These are phyloP conservation scores for Poicephalus meyeri DNA, from an alignment of 2,113 vertebrate species.

Conservation along the genomic window DNA sequence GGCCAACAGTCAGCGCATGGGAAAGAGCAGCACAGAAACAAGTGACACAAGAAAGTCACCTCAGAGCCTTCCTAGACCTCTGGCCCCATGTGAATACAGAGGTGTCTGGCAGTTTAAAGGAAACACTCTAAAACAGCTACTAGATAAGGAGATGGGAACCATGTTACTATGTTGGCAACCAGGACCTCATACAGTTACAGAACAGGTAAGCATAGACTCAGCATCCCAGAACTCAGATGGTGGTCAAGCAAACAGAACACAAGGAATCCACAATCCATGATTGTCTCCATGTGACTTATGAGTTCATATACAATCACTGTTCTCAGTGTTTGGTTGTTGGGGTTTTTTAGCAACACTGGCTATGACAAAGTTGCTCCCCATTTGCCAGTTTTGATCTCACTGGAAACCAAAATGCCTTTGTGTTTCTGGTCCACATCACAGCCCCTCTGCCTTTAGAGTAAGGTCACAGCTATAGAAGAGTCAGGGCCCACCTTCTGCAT, in stretches of 20 bases:
- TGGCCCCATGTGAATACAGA: not conserved
- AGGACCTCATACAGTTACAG: not conserved
- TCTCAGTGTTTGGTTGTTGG: not conserved
- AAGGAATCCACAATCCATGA: not conserved
- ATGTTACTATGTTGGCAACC: not conserved
- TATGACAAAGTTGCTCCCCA: not conserved
- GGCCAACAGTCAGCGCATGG: no score
- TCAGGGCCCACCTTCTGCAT: slow-evolving; percentile 90
- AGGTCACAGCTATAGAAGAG: fast-evolving
- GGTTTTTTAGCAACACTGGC: not conserved
- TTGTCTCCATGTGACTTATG: not conserved
- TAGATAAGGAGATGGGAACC: not conserved
- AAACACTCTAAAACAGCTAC: not conserved
- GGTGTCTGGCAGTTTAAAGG: not conserved
- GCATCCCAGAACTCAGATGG: not conserved
- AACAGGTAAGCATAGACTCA: not conserved
- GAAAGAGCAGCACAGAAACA: not conserved
- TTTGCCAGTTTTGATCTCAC: not conserved
- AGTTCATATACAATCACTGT: not conserved
- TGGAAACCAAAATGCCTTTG: not conserved
- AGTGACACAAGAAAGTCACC: not conserved
- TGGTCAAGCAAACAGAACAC: not conserved
- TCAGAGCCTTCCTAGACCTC: not conserved
- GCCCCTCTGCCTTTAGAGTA: not conserved
- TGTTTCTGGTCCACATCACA: not conserved